A percentile compares a stretch with the other conserved stretches of the same genome.
Conservation (phyloP, 2,113 vertebrate genomes). For the Gavia stellata region DNA sequence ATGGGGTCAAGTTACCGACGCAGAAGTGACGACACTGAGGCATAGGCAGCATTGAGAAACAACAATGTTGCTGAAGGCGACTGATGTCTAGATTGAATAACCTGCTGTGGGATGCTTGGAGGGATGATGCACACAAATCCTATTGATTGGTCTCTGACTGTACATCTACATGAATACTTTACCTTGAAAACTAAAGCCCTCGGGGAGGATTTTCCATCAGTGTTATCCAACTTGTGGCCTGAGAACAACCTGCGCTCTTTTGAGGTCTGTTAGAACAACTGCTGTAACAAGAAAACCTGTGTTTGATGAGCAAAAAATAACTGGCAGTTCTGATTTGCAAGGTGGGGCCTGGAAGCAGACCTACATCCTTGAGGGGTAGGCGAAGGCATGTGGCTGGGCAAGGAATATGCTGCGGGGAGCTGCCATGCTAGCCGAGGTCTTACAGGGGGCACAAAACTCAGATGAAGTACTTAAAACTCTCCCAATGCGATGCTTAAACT, state of each 20-base stretch:
- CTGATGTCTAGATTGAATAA: background rate
- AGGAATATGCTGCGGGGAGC: background rate
- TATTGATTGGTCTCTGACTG: background rate
- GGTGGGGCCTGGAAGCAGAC: background rate
- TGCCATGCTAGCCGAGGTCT: background rate
- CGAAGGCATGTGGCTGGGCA: fast-evolving
- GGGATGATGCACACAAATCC: fast-evolving
- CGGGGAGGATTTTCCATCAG: background rate
- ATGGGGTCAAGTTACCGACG: background rate
- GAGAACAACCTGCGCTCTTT: background rate
- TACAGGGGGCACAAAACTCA: background rate
- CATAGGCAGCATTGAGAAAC: background rate
- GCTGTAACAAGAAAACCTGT: background rate
- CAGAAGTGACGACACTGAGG: background rate
- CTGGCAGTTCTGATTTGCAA: background rate
- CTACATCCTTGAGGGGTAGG: background rate
- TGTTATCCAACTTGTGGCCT: background rate
- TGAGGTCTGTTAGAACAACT: background rate
- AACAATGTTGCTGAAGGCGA: background rate
- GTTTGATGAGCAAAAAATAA: background rate
- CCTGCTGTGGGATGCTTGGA: background rate
- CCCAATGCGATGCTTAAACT: background rate
- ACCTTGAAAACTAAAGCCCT: background rate
- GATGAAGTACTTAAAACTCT: background rate
- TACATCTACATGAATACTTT: background rate